phyloP scores from a whole-genome alignment of 2,888 invertebrate species.

The Arge pagana region DNA sequence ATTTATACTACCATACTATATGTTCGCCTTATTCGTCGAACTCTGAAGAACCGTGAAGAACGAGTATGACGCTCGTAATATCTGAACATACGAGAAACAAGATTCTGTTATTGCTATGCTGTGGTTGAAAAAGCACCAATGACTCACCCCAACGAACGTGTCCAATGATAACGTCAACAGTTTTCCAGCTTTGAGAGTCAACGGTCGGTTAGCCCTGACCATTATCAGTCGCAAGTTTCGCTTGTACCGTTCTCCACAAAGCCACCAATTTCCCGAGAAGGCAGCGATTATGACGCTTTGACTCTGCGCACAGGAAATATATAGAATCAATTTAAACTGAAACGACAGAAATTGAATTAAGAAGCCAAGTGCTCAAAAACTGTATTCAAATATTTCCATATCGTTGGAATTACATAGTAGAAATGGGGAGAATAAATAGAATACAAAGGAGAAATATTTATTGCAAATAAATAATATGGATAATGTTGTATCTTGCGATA shows the following conservation, averaged over 20 bases:
- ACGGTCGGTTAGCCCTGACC: conserved; percentile 35
- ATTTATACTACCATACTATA: too few relatives aligned
- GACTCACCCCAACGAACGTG: conserved; percentile 43
- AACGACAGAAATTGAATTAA: too few relatives aligned
- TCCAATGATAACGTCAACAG: conserved; percentile 40
- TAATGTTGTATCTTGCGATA: too few relatives aligned
- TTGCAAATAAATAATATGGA: too few relatives aligned
- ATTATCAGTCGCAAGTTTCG: conserved; percentile 38
- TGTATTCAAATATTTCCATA: too few relatives aligned
- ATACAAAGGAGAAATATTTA: too few relatives aligned
- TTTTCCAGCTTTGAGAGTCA: conserved; percentile 38
- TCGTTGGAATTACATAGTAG: too few relatives aligned
- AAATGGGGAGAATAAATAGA: too few relatives aligned
- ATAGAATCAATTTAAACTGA: too few relatives aligned
- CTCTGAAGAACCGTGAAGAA: conserved; percentile 44
- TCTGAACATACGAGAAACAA: conserved; percentile 32
- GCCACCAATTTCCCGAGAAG: conserved; percentile 44
- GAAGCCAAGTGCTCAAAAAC: too few relatives aligned
- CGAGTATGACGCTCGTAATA: conserved; percentile 44
- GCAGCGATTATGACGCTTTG: conserved; percentile 35
- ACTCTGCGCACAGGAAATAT: too few relatives aligned
- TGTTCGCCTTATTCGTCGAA: conserved; percentile 27
- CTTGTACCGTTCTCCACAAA: conserved; percentile 36
- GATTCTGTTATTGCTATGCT: not conserved
- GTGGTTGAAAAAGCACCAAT: too few relatives aligned